Evolutionary conservation across 2,888 invertebrate genomes (phyloP).

Genomic region (Poecilobothrus nobilitatus): DNA sequence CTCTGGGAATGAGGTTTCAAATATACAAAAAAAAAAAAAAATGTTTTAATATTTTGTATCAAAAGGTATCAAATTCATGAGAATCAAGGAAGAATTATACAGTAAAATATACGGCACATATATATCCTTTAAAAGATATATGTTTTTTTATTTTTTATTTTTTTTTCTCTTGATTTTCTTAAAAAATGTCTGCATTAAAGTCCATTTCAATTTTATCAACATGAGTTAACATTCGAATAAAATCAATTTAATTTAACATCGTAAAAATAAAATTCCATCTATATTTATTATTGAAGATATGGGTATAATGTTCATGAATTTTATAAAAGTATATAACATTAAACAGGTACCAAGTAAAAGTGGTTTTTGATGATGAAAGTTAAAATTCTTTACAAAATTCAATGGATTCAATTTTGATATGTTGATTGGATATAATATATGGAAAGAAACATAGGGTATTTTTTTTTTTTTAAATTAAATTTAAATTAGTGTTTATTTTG

Average conservation of each 20-base stretch:
- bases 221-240: constrained; percentile 11
- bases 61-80: not conserved
- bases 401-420: too few species aligned
- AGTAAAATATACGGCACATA: not conserved
- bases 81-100: not conserved
- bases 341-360: too few species aligned
- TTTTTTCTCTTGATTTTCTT: not conserved
- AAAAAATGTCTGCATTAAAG: constrained; percentile 11
- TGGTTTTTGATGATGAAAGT: too few species aligned
- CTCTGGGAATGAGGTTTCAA: not conserved
- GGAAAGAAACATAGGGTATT: too few species aligned
- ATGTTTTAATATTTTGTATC: too few species aligned
- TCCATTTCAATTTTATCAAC: constrained; percentile 11
- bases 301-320: too few species aligned
- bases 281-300: constrained; percentile 5
- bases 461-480: too few species aligned
- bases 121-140: not conserved
- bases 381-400: too few species aligned
- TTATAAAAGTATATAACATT: too few species aligned
- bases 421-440: too few species aligned
- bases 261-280: constrained; percentile 10
- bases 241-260: constrained; percentile 12
- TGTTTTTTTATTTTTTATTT: not conserved
- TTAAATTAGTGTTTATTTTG: too few species aligned
- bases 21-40: too few species aligned